These are phyloP conservation scores for Colostygia pectinataria DNA, from an alignment of 2,888 invertebrate genomes.

Conservation along the genomic window DNA sequence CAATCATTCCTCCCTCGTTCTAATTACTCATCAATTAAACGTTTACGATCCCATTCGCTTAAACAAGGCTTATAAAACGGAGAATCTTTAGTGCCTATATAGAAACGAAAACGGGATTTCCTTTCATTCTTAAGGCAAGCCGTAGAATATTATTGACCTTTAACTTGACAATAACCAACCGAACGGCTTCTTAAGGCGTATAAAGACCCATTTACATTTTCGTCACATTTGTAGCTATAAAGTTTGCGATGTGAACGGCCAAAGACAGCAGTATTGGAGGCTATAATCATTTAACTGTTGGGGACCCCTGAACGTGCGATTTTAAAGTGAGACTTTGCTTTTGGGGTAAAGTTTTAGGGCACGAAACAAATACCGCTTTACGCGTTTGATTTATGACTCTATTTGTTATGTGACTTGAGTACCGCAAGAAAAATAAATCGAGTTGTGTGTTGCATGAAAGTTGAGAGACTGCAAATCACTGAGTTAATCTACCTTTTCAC, in stretches of 20 bases:
- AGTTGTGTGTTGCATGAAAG: no score
- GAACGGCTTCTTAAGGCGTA: conserved; percentile 48
- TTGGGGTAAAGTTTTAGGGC: conserved; percentile 20
- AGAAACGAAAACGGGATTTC: conserved; percentile 17
- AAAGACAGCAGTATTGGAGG: conserved; percentile 58
- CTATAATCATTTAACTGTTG: conserved; percentile 63
- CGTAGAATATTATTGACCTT: conserved; percentile 46
- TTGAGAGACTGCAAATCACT: no score
- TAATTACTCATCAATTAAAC: conserved; percentile 22
- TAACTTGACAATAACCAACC: conserved; percentile 48
- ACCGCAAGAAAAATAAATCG: no score
- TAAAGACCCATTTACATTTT: conserved; percentile 62
- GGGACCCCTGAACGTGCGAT: conserved; percentile 50
- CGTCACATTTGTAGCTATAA: conserved; percentile 69
- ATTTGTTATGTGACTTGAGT: conserved; percentile 1
- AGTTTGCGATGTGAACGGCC: conserved; percentile 62
- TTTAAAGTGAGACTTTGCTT: conserved; percentile 49
- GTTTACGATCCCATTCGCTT: conserved; percentile 16
- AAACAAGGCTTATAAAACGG: conserved; percentile 26
- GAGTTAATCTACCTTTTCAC: no score
- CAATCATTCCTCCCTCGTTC: conserved; percentile 2
- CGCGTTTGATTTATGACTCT: conserved; percentile 10
- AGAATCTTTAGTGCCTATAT: conserved; percentile 28
- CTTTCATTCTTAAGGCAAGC: conserved; percentile 15
- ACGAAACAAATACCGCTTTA: conserved; percentile 15